Base-by-base conservation (phyloP, 2,113 vertebrate genomes). In the Ctenodactylus gundi region DNA sequence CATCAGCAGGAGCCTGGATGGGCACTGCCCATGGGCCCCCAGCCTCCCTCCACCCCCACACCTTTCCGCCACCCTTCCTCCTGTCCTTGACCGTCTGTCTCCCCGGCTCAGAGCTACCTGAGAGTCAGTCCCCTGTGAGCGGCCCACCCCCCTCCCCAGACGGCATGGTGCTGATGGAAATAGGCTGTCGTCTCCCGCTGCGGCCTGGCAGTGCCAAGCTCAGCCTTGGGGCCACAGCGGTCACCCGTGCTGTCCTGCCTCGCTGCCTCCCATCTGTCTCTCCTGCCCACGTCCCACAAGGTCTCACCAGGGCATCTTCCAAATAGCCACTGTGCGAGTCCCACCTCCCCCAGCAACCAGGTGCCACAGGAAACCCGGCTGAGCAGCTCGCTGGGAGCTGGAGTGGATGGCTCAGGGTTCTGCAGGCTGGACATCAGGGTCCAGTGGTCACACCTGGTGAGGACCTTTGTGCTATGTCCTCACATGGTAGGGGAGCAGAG, bases 151-250 rank as follows among this genome's bases (percentile, higher is more conserved):
- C n/a, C n/a, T n/a, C n/a, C n/a, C n/a, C n/a, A n/a, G n/a, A n/a
- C n/a, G n/a, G n/a, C n/a, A n/a, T n/a, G n/a, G n/a, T n/a, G n/a
- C n/a, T n/a, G n/a, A n/a, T n/a, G n/a, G n/a, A n/a, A n/a, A n/a
- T n/a, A n/a, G n/a, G n/a, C n/a, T n/a, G n/a, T n/a, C 17, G 25
- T 73, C 7, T 78, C 7, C 23, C 4, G 13, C 41, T 34, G 14
- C 15, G 1, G 29, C 20, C 6, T 21, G 4, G 29, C 1, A 53
- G 55, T 8, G n/a, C 9, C 0, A 18, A 39, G 20, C 11, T n/a
- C n/a, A n/a, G n/a, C 14, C 44, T 34, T 73, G 41, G 0, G 5
- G 17, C n/a, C 9, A n/a, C 23, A 23, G 27, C 13, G 1, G 51
- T 58, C 36, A 49, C 2, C 13, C 44, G 15, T 34, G 17, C 13